Conservation (phyloP, 1,140 invertebrate genomes). For the Galleria mellonella region DNA sequence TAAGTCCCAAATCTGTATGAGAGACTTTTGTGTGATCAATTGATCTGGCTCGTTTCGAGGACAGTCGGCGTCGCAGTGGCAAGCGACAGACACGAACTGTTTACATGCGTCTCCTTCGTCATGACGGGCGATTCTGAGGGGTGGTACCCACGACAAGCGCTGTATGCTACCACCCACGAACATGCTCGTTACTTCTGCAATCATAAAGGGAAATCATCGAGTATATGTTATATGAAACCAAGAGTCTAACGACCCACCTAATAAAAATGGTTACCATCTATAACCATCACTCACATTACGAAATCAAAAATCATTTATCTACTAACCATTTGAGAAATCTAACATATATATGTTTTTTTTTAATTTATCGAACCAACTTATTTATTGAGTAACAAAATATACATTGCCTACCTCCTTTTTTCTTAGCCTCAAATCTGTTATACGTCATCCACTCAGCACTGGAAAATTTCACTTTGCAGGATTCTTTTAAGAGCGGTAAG, state of each 20-base stretch:
- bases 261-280: too few species aligned
- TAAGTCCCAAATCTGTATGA: slow-evolving; percentile 48
- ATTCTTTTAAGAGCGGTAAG: slow-evolving; percentile 38
- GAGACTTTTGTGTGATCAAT: slow-evolving; percentile 5
- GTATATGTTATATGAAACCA: too few species aligned
- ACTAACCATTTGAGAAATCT: too few species aligned
- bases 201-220: background rate
- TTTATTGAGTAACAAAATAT: too few species aligned
- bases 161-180: slow-evolving; percentile 37
- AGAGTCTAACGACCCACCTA: too few species aligned
- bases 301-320: too few species aligned
- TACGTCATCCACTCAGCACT: slow-evolving; percentile 29
- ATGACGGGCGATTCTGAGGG: background rate
- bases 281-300: background rate
- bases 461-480: slow-evolving; percentile 36
- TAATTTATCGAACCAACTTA: too few species aligned
- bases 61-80: slow-evolving; percentile 20
- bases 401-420: too few species aligned
- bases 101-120: background rate
- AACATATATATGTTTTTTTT: too few species aligned
- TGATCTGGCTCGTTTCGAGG: slow-evolving; percentile 19
- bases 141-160: slow-evolving; percentile 33
- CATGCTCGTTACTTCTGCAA: slow-evolving; percentile 5
- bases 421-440: slow-evolving; percentile 29
- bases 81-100: slow-evolving; percentile 24